Percentiles rank a stretch among this genome's conserved stretches.
phyloP scores from a whole-genome alignment of 2,113 vertebrate genomes.

The Notarius lentiginosus region DNA sequence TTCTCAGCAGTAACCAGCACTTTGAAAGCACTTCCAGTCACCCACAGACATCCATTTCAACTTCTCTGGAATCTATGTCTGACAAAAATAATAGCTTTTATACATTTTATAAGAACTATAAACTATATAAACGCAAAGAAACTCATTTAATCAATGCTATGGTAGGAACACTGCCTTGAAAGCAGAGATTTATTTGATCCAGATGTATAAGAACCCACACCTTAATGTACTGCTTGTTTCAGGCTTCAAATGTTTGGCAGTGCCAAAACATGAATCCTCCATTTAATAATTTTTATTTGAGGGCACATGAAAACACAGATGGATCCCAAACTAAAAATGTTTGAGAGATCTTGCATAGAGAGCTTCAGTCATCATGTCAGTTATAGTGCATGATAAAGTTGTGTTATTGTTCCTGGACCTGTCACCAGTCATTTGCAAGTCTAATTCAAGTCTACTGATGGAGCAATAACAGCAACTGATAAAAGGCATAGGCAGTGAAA shows the following conservation, averaged over 20 bases:
- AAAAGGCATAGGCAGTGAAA: not conserved
- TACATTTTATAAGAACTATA: not conserved
- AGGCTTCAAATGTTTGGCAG: not conserved
- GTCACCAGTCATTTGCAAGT: not conserved
- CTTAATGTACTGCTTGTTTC: not conserved
- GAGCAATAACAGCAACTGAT: not conserved
- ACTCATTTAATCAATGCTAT: not conserved
- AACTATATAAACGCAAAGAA: not conserved
- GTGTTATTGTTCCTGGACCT: not conserved
- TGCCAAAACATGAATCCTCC: not conserved
- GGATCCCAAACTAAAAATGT: not conserved
- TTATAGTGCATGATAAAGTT: not conserved
- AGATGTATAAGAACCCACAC: not conserved
- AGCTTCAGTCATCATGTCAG: not conserved
- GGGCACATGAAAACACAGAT: not conserved
- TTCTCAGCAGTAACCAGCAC: not conserved
- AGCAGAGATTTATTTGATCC: not conserved
- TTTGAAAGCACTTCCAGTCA: conserved; percentile 16
- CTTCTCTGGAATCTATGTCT: not conserved
- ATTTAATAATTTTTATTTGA: not conserved
- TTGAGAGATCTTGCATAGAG: not conserved
- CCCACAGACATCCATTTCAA: conserved; percentile 14
- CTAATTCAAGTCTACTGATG: not conserved
- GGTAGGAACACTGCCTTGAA: not conserved
- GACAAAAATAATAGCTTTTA: not conserved